Percentiles rank a stretch among this genome's conserved stretches.
Evolutionary conservation across 2,888 invertebrate species (phyloP).

Genomic region (Lissocephala sabroskyi): DNA sequence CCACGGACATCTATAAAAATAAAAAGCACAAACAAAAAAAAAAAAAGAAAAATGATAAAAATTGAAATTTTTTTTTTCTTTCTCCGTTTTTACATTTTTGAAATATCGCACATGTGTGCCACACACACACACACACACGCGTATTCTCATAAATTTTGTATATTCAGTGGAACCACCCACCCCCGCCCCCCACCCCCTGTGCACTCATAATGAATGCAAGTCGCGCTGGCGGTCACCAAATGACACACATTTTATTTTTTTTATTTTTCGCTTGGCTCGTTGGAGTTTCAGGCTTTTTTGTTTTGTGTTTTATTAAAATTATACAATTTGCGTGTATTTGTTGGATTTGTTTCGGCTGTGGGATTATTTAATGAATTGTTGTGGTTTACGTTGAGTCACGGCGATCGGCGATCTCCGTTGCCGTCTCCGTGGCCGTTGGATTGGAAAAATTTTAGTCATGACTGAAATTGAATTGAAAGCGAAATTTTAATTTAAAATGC

Average conservation of each 20-base stretch:
- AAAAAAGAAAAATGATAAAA: slow-evolving; percentile 41
- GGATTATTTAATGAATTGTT: not conserved
- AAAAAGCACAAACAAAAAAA: slow-evolving; percentile 19
- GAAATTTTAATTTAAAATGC: too few species aligned
- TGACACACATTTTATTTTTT: slow-evolving; percentile 3
- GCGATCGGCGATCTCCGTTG: not conserved
- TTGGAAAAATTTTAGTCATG: too few species aligned
- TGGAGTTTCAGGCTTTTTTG: too few species aligned
- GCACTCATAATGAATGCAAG: slow-evolving; percentile 4
- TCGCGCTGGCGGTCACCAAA: not conserved
- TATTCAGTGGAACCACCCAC: not conserved
- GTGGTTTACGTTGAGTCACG: not conserved
- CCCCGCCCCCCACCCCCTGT: too few species aligned
- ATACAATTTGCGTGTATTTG: not conserved
- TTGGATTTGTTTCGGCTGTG: too few species aligned
- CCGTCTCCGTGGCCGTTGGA: too few species aligned
- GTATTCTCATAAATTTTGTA: not conserved
- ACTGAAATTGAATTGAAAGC: too few species aligned
- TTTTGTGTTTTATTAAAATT: not conserved
- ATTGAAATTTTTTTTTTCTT: slow-evolving; percentile 22
- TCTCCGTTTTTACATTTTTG: slow-evolving; percentile 14
- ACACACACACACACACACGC: not conserved
- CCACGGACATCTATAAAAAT: slow-evolving; percentile 12
- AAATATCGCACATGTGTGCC: not conserved
- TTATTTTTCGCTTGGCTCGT: too few species aligned